Base-by-base conservation (phyloP, 2,888 invertebrate species). In the Pachliopta kotzebuea region DNA sequence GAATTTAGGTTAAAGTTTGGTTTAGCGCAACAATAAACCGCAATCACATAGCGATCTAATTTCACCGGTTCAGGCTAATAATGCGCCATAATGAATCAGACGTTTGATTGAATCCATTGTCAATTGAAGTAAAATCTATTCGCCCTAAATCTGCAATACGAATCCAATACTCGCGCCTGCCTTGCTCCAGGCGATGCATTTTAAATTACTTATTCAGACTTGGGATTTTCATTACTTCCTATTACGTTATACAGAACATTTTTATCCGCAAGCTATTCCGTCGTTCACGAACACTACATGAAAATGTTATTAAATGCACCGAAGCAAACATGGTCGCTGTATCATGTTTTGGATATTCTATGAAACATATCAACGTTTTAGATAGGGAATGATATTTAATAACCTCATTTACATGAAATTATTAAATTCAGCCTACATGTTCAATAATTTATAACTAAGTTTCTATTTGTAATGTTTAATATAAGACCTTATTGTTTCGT, bases 81-180 rank as follows among this genome's bases (percentile, higher is more conserved):
- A 71, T 76, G 72, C 71, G 72, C 70, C 75, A 78, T 81, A 84
- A 84, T 83, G 78, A 83, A 81, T 76, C 71, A 64, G 68, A 72
- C 70, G 71, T 76, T 77, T 78, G 80, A 86, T 83, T 79, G 80
- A 83, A 84, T 79, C 77, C 74, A 84, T 83, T 84, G 81, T 84
- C 75, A 77, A 73, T 76, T 70, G 70, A 74, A 74, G 67, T 71
- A 75, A 78, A 81, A 80, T 84, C 78, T 76, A 79, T 80, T 82
- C 77, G 85, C 81, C 85, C 86, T 79, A 87, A 78, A 82, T 85
- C 72, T 74, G 70, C 80, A 81, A 81, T 82, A 77, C 80, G 79
- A 80, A 81, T 81, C 76, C 73, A 78, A 83, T 83, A 79, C 62
- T 37, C 50, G 31, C 56, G 55, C 49, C 76, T 74, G 74, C 67